Evolutionary conservation across 1,140 invertebrate genomes (phyloP), one percentile per base, ranked within the genome.

Genomic region (Cecropterus lyciades): DNA sequence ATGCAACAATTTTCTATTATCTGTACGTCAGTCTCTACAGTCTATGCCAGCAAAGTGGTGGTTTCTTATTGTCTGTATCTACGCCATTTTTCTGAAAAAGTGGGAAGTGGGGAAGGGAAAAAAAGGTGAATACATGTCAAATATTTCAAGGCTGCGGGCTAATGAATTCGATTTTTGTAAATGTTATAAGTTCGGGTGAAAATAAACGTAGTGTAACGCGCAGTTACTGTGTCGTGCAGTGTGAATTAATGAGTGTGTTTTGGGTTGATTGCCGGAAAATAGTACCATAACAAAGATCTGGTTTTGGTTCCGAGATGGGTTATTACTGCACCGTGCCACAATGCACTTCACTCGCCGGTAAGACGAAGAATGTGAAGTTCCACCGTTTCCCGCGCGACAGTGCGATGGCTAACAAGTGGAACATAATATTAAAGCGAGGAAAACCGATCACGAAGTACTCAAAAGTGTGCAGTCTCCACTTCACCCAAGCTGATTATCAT

Each of bases 311-410:
- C 60, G 80, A 75, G 71, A 92, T 92, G 90, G 90, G 90, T 79
- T 92, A 92, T 81, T 92, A 92, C 81, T 92, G 90, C 71, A 92
- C 90, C 1, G 90, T 92, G 27, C 90, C 90, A 70, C 90, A 92
- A 77, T 92, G 90, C 66, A 92, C 90, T 43, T 92, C 90, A 66
- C 78, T 92, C 27, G 88, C 90, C 82, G 90, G 90, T 78, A 91
- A 90, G 77, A 90, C 90, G 70, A 92, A 91, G 73, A 92, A 92
- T 69, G 90, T 92, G 71, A 92, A 91, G 69, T 92, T 92, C 72
- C 90, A 92, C 72, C 77, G 84, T 33, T 92, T 92, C 62, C 90
- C 90, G 20, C 80, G 82, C 48, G 90, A 92, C 60, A 56, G 16
- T 16, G 68, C 64, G 33, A 89, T 92, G 85, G 85, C 87, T 59